phyloP scores from a whole-genome alignment of 2,888 invertebrate genomes.

The Bedellia somnulentella region DNA sequence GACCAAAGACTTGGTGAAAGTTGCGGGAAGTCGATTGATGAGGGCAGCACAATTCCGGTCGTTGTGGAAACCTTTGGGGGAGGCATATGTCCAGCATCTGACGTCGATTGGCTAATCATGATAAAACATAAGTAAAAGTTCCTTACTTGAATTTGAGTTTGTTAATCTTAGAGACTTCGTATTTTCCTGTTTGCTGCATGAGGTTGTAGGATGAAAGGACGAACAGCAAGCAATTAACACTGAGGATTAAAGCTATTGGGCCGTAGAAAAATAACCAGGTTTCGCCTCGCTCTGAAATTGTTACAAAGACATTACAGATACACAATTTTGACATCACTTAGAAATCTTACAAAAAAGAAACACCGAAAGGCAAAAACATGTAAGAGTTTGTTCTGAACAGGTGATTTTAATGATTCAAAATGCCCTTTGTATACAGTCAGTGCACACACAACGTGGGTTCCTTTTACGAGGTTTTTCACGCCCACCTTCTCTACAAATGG shows the following conservation, averaged over 20 bases:
- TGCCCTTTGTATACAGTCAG: too few species aligned
- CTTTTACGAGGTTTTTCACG: too few species aligned
- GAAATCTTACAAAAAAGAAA: background rate
- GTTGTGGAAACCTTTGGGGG: too few species aligned
- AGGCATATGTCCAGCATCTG: background rate
- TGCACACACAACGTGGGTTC: too few species aligned
- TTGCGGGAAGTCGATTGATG: too few species aligned
- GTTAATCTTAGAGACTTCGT: constrained; percentile 50
- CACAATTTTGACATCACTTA: background rate
- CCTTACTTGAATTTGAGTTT: constrained; percentile 61
- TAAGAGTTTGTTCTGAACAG: background rate
- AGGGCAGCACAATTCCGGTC: too few species aligned
- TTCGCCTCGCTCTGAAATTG: constrained; percentile 44
- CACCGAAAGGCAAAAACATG: background rate
- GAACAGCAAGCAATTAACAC: constrained; percentile 61
- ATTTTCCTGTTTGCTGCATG: constrained; percentile 55
- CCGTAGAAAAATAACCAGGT: constrained; percentile 70
- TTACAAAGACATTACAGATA: constrained; percentile 5
- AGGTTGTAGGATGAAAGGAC: constrained; percentile 58
- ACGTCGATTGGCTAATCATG: background rate
- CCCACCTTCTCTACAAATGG: too few species aligned
- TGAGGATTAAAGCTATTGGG: constrained; percentile 62
- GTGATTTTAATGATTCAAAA: too few species aligned
- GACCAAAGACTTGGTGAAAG: too few species aligned
- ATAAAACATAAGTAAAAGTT: background rate